Conservation (phyloP, 1,140 invertebrate species). For the Drosophila truncata region DNA sequence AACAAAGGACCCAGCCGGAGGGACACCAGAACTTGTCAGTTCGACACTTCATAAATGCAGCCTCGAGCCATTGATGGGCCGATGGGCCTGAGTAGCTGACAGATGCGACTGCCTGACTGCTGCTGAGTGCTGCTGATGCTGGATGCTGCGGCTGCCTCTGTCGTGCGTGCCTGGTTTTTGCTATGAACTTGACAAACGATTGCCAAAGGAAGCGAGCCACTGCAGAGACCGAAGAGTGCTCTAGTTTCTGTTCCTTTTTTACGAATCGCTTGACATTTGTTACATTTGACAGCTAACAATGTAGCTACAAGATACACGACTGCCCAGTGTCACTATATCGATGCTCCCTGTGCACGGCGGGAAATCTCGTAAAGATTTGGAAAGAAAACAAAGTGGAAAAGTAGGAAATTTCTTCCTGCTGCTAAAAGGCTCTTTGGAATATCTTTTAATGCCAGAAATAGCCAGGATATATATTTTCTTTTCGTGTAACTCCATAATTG, state of each 20-base stretch:
- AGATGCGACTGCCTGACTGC: slow-evolving; percentile 59
- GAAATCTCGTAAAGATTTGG: background rate
- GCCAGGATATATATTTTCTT: slow-evolving; percentile 1
- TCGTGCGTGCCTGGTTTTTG: slow-evolving; percentile 61
- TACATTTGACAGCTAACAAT: slow-evolving; percentile 84
- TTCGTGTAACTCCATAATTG: slow-evolving; percentile 64
- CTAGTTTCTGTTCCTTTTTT: slow-evolving; percentile 65
- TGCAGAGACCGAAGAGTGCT: slow-evolving; percentile 51
- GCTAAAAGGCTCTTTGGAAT: too few species aligned
- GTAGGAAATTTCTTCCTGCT: rapidly evolving
- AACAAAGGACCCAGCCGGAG: slow-evolving; percentile 33
- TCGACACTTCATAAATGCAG: slow-evolving; percentile 83
- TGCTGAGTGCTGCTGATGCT: slow-evolving; percentile 31
- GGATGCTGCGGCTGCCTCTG: slow-evolving; percentile 1
- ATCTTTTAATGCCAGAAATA: background rate
- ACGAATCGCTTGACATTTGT: slow-evolving; percentile 75
- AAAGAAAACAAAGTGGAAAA: too few species aligned
- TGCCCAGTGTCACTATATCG: slow-evolving; percentile 35
- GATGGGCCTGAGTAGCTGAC: slow-evolving; percentile 68
- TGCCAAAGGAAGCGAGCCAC: slow-evolving; percentile 35
- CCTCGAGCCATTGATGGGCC: slow-evolving; percentile 37
- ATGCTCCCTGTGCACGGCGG: background rate
- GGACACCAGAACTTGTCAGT: slow-evolving; percentile 69
- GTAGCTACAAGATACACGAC: slow-evolving; percentile 71
- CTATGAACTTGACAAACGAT: slow-evolving; percentile 81